Evolutionary conservation across 1,140 invertebrate genomes (phyloP), one percentile per base, ranked within the genome.

Genomic region (Elysia chlorotica): DNA sequence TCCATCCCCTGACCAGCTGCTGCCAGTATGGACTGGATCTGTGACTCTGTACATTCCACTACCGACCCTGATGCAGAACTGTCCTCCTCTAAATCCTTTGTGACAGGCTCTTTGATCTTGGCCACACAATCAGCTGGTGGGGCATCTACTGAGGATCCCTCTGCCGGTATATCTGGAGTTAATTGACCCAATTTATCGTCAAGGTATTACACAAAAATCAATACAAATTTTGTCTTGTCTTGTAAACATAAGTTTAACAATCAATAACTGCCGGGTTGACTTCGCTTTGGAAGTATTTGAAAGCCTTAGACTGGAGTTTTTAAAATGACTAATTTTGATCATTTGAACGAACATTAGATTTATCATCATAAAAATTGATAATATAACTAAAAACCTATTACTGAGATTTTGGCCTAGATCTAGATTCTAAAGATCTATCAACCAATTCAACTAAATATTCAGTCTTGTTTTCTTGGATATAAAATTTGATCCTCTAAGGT

Each of bases 21-120:
- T 10, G 69, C 59, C 2, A 71, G 35, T 41, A 71, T 71, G 35
- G 69, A 71, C 59, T 71, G 57, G 25, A 71, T 71, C 31, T 71
- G 69, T 17, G 21, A 17, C 17, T 71, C 69, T 71, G 69, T 71
- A 53, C 69, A 71, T 10, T 48, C 36, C 2, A 38, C 41, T 1
- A 1, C 69, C 28, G 56, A 33, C 23, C 25, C 38, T 62, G 36
- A 36, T 17, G 5, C 1, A 10, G 57, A 23, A n/a, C 17, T 35
- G 21, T 41, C 36, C 33, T 62, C 37, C 37, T 62, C 59, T 61
- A n/a, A n/a, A n/a, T 70, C 67, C 53, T 62, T 33, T 31, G 28
- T 59, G 28, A 17, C 56, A 6, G 25, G 6, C 21, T 62, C 30
- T 71, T 23, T 31, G 17, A n/a, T 19, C 53, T 14, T 23, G 1